Percentiles rank a stretch among this genome's conserved stretches.
phyloP scores from a whole-genome alignment of 2,113 vertebrate species.

The Eubucco bourcierii region DNA sequence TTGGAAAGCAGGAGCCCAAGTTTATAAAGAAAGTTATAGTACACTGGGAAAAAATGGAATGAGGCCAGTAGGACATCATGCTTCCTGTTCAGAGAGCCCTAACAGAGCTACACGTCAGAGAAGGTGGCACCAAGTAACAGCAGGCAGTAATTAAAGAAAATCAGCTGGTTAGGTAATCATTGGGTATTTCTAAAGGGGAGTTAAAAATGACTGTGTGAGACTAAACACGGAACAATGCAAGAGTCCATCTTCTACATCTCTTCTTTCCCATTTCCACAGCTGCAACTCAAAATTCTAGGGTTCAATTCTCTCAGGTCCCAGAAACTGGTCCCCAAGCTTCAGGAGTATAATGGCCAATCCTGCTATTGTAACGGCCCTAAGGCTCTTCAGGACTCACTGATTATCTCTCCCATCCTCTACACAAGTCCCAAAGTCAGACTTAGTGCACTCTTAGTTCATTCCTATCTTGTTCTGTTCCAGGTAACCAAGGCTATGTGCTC shows the following conservation, averaged over 20 bases:
- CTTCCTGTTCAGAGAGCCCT: neutral
- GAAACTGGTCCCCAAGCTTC: neutral
- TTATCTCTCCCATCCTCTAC: neutral
- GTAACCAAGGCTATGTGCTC: neutral
- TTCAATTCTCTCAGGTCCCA: neutral
- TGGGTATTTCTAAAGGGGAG: neutral
- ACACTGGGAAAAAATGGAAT: neutral
- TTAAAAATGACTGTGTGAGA: neutral
- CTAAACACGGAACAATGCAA: neutral
- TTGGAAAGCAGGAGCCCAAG: neutral
- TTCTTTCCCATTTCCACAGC: neutral
- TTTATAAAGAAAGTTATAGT: neutral
- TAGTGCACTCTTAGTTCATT: rapidly evolving
- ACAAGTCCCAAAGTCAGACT: neutral
- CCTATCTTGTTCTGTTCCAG: neutral
- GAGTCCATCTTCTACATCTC: neutral
- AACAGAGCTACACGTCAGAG: neutral
- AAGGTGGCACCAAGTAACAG: neutral
- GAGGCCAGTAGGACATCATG: neutral
- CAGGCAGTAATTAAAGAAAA: neutral
- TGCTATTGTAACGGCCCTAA: rapidly evolving
- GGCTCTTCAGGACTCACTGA: neutral
- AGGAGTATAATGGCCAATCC: neutral
- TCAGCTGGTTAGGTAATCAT: neutral
- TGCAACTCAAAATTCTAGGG: neutral